Evolutionary conservation across 2,797 vertebrate species (phyloP).

Genomic region (Spheniscus humboldti): DNA sequence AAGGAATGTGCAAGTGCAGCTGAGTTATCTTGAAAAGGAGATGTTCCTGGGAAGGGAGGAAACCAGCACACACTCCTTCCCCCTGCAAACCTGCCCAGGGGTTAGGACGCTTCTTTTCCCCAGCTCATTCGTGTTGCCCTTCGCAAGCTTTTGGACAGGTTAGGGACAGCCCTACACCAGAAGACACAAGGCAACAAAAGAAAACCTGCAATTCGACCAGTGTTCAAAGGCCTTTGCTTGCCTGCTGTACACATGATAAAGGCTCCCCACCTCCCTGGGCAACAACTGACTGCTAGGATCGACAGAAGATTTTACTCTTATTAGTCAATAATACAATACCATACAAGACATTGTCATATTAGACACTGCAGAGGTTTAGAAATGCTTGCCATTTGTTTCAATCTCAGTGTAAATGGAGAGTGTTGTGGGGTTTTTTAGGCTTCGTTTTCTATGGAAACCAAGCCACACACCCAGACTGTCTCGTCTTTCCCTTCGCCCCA

Average conservation of each 20-base stretch:
- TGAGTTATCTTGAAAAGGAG: not conserved
- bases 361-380: not conserved
- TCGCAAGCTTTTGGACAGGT: not conserved
- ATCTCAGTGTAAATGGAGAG: not conserved
- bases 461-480: not conserved
- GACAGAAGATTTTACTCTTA: not conserved
- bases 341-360: not conserved
- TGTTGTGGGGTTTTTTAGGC: not conserved
- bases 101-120: not conserved
- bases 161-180: not conserved
- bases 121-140: not conserved
- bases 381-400: not conserved
- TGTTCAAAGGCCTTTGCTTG: not conserved
- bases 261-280: not conserved
- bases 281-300: not conserved
- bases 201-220: not conserved
- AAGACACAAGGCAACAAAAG: not conserved
- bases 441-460: not conserved
- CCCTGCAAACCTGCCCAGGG: not conserved
- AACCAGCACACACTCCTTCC: not conserved
- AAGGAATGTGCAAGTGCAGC: not conserved
- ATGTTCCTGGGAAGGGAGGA: not conserved
- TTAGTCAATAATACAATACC: not conserved
- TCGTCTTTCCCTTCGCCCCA: not conserved
- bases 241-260: too few relatives aligned